Evolutionary conservation across 2,113 vertebrate genomes (phyloP).

Genomic region (Myotis davidii): DNA sequence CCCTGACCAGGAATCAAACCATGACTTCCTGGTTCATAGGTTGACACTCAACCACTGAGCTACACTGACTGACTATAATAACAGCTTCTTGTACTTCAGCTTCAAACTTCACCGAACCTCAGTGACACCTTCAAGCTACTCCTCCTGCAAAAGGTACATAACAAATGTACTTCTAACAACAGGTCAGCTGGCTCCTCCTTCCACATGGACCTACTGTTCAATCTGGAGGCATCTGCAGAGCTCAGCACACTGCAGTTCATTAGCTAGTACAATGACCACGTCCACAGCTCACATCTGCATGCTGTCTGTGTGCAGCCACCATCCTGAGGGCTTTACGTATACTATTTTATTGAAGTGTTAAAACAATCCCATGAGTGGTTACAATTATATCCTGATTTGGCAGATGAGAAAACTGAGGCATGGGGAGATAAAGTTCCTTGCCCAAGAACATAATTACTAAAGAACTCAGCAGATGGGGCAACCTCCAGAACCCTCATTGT

Average conservation of each 20-base stretch:
- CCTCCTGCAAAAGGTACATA: background rate
- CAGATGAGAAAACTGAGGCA: background rate
- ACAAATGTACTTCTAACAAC: background rate
- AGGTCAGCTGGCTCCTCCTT: background rate
- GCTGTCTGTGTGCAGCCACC: rapidly evolving
- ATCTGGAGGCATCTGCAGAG: background rate
- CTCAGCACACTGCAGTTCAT: background rate
- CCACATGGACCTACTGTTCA: background rate
- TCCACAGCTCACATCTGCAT: rapidly evolving
- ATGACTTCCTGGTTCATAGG: too few relatives aligned
- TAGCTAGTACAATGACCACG: background rate
- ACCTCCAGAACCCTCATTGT: background rate
- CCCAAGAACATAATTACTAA: background rate
- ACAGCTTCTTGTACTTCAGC: background rate
- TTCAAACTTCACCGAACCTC: background rate
- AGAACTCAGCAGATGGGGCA: background rate
- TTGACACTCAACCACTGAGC: too few relatives aligned
- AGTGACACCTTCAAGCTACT: background rate
- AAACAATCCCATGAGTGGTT: background rate
- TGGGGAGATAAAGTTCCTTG: background rate
- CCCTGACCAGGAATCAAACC: too few relatives aligned
- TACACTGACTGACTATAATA: too few relatives aligned
- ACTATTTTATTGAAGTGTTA: rapidly evolving
- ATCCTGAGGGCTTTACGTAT: rapidly evolving
- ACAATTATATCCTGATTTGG: rapidly evolving